Conservation (phyloP, 64 coral and sea anemone species). For the Orbicella faveolata region DNA sequence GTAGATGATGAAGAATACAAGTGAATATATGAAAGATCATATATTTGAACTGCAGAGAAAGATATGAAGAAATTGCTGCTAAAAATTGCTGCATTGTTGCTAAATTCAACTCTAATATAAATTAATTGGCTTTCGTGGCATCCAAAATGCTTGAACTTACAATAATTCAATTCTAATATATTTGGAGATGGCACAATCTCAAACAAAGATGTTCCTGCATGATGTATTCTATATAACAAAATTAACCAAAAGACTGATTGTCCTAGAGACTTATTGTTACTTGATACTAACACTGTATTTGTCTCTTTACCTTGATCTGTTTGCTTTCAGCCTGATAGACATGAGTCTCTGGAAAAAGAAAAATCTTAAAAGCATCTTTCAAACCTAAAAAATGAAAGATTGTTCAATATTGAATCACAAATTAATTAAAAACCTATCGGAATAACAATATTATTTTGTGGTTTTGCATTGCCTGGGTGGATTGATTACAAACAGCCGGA, state of each 20-base stretch:
- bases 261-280: not conserved
- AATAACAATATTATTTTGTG: not conserved
- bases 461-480: not conserved
- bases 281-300: not conserved
- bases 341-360: constrained; percentile 93
- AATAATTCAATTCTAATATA: too few species aligned
- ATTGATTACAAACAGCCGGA: not conserved
- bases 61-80: too few species aligned
- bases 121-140: too few species aligned
- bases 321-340: constrained; percentile 86
- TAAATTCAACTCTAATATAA: too few species aligned
- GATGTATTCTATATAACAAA: too few species aligned
- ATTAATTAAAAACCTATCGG: not conserved
- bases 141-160: too few species aligned
- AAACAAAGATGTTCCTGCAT: too few species aligned
- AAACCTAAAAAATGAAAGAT: constrained; percentile 48
- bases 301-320: constrained; percentile 68
- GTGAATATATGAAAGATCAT: too few species aligned
- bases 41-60: too few species aligned
- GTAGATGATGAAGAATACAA: too few species aligned
- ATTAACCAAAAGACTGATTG: not conserved
- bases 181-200: too few species aligned
- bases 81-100: too few species aligned
- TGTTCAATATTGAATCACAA: not conserved
- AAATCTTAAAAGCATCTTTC: constrained; percentile 94